Evolutionary conservation across 2,797 vertebrate genomes (phyloP).

Genomic region (Psittacula echo): DNA sequence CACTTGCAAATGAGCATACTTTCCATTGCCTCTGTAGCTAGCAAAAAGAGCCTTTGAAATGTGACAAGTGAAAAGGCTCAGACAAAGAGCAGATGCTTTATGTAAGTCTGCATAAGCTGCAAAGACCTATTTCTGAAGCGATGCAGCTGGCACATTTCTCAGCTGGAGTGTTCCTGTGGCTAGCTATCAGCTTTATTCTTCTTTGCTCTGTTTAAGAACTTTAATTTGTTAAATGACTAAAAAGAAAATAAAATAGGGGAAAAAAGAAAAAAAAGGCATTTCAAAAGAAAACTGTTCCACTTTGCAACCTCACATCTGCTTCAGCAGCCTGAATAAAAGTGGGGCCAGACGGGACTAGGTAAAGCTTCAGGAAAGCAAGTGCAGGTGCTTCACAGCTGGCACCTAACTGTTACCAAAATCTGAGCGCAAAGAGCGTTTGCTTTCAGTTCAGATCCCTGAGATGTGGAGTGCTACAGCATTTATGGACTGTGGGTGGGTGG

Average conservation of each 20-base stretch:
- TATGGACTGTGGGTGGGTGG: not conserved
- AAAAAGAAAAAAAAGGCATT: accelerated
- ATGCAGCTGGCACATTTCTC: not conserved
- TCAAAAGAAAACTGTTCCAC: not conserved
- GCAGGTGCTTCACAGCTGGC: not conserved
- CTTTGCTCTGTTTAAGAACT: not conserved
- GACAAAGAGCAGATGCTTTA: constrained; percentile 53
- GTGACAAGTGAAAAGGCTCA: constrained; percentile 16
- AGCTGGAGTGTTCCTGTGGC: not conserved
- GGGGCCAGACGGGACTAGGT: not conserved
- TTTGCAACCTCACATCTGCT: not conserved
- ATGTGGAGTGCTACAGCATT: not conserved
- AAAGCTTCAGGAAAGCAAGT: not conserved
- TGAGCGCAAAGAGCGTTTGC: not conserved
- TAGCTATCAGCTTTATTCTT: not conserved
- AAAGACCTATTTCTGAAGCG: not conserved
- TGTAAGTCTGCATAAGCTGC: not conserved
- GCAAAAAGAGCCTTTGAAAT: constrained; percentile 25
- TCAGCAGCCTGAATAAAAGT: not conserved
- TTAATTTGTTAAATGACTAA: not conserved
- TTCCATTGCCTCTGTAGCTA: constrained; percentile 48
- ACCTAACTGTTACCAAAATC: not conserved
- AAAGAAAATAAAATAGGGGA: not conserved
- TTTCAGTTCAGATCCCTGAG: not conserved
- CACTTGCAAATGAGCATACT: not conserved